These are phyloP conservation scores for Carcharodon carcharias DNA, from an alignment of 2,797 vertebrate genomes.

Conservation along the genomic window DNA sequence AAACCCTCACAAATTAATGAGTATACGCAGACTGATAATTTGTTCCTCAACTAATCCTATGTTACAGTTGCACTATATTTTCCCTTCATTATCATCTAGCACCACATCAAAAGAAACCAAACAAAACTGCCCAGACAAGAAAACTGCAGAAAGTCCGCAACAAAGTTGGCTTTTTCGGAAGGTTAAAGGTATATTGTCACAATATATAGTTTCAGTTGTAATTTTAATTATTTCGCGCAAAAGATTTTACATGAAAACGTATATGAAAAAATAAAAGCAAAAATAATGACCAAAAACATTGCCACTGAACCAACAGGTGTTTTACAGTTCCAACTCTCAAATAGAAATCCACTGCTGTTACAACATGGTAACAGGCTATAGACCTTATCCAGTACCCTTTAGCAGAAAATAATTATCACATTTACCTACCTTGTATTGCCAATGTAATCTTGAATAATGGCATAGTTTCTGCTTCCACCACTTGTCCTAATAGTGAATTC, in stretches of 20 bases:
- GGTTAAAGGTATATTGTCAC: not conserved
- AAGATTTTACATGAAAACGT: not conserved
- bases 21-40: not conserved
- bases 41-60: not conserved
- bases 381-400: not conserved
- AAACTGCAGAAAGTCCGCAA: not conserved
- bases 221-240: not conserved
- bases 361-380: not conserved
- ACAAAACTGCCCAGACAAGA: not conserved
- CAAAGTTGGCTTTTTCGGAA: not conserved
- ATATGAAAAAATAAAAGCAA: not conserved
- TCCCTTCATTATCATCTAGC: not conserved
- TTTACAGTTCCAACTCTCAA: not conserved
- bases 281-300: not conserved
- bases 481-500: not conserved
- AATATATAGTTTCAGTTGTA: not conserved
- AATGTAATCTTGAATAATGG: not conserved
- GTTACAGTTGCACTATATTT: not conserved
- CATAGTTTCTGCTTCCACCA: not conserved
- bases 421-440: not conserved
- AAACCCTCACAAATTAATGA: not conserved
- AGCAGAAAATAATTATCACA: not conserved
- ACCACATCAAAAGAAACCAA: too few species aligned
- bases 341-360: not conserved
- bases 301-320: not conserved